Evolutionary conservation across 2,888 invertebrate genomes (phyloP), one percentile per base, ranked within the genome.

Genomic region (Apamea sordens): DNA sequence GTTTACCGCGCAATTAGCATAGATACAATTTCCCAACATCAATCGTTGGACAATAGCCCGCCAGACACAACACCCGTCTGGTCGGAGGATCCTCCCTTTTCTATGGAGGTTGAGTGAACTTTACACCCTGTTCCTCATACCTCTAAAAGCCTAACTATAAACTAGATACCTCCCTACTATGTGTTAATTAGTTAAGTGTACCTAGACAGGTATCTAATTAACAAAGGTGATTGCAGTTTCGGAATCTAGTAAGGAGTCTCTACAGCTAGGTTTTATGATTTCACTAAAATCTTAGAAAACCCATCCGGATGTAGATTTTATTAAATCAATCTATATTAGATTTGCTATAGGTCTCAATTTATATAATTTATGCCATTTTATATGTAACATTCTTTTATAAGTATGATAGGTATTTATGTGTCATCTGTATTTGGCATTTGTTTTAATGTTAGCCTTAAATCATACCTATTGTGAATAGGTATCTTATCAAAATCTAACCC

Each of bases 361-460:
- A 59, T 67, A 56, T 50, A 71, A 85, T 56, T 50, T 64, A 79
- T 50, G 47, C 41, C 78, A 77, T 53, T 73, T 44, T 59, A 56
- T 61, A 75, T 63, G 32, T 74, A 74, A 59, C 61, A 74, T 61
- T 24, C 24, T 47, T 74, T 74, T 44, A 59, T 65, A 80, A 76
- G 63, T 77, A 70, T 77, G 50, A 67, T 84, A n/a, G n/a, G n/a
- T n/a, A 83, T 83, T 84, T 73, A 84, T 80, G 70, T 77, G 36
- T 64, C 71, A 80, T 44, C 70, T 87, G 18, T 53, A 71, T 83
- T 80, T 78, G 86, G 73, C 75, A 80, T 88, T 88, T 76, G 68
- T 86, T 87, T 84, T 77, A 53, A 73, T 79, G 76, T 71, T 84
- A 64, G 69, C 32, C 56, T 84, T 87, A 77, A 80, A 84, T 85